Evolutionary conservation across 2,113 vertebrate genomes (phyloP), one percentile per base, ranked within the genome.

Genomic region (Patagioenas fasciata): DNA sequence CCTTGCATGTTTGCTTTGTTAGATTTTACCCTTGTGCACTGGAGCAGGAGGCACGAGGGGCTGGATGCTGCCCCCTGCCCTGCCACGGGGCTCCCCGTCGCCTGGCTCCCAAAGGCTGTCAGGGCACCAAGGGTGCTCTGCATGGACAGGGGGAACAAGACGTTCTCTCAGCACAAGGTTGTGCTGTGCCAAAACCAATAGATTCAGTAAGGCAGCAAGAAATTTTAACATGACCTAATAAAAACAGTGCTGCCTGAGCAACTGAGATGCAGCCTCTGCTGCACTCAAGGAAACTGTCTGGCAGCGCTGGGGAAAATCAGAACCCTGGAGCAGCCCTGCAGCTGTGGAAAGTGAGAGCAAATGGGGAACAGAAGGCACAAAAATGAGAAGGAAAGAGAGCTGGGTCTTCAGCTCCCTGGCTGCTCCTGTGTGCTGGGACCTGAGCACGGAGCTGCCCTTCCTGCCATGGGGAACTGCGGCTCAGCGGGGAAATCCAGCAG

Each of bases 81-180:
- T 70, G 80, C 6, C 6, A 1, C 15, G 24, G 42, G 53, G n/a
- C 48, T 93, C 29, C 17, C 16, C 38, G 6, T 4, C 1, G 4
- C 56, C 36, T 29, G 65, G 20, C n/a, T 51, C 42, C 5, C 9
- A 17, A 28, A 32, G 34, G 53, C 15, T 82, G 7, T 34, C 34
- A 54, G 36, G 40, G 72, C 0, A 2, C 42, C 1, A 3, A 50
- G n/a, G 4, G 24, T 50, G 72, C 42, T 86, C 5, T 0, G 1
- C 25, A 16, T 36, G 44, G 34, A 56, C 38, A 71, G 28, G 54
- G 26, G 26, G 25, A 69, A 25, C 0, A 6, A 75, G 57, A 17
- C 12, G 0, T 80, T 77, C 38, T 40, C 57, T 61, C 50, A 91
- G 75, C 58, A 54, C 28, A 32, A 12, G 51, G 66, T 25, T 50